Conservation (phyloP, 2,797 vertebrate species). For the Clarias fuscus region DNA sequence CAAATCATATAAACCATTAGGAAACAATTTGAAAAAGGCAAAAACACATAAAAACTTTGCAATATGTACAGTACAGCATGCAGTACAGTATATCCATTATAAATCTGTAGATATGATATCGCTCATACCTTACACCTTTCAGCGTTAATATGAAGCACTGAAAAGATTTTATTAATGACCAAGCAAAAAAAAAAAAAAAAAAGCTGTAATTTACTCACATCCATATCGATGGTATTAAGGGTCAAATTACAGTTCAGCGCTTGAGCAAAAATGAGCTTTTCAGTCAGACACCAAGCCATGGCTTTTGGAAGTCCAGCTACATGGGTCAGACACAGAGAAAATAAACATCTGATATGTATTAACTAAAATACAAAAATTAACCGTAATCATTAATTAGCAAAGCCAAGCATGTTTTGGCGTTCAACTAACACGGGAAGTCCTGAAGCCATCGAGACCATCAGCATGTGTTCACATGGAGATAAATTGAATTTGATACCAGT, state of each 20-base stretch:
- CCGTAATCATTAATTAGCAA: background rate
- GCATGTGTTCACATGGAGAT: no score
- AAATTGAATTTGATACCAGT: no score
- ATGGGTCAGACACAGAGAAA: background rate
- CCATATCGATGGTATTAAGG: conserved; percentile 18
- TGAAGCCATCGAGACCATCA: background rate
- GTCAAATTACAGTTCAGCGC: conserved; percentile 28
- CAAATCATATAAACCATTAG: background rate
- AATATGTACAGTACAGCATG: no score
- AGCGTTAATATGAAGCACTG: background rate
- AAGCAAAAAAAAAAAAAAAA: background rate
- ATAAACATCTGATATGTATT: background rate
- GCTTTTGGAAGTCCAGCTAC: conserved; percentile 26
- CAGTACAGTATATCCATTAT: no score
- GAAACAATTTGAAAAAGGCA: background rate
- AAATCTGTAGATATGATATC: no score
- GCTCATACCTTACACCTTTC: no score
- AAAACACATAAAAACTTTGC: background rate
- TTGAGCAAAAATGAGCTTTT: background rate
- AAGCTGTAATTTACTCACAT: conserved; percentile 13
- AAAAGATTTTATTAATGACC: background rate
- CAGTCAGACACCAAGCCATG: conserved; percentile 29
- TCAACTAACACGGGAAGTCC: background rate
- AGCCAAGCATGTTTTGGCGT: background rate
- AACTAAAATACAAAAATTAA: background rate